Percentiles rank a stretch among this genome's conserved stretches.
These are phyloP conservation scores for Porites lobata DNA, from an alignment of 92 coral and sea anemone species.

Conservation along the genomic window DNA sequence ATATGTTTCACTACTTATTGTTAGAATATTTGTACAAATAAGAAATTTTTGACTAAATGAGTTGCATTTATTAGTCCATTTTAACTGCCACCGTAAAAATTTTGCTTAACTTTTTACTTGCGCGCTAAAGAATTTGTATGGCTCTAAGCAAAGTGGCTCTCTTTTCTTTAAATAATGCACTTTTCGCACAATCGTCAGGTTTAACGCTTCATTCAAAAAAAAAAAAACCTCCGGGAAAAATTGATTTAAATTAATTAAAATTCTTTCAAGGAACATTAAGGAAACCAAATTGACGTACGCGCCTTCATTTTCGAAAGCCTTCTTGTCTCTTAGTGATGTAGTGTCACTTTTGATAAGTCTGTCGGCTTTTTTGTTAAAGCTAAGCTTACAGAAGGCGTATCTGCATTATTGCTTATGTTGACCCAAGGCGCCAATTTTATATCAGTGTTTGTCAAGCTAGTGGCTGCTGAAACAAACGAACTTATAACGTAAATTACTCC, in stretches of 20 bases:
- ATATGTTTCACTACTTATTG: constrained; percentile 8
- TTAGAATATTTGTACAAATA: constrained; percentile 18
- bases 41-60: constrained; percentile 5
- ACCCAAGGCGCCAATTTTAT: constrained; percentile 18
- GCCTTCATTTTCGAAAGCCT: constrained; percentile 10
- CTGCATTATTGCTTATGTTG: constrained; percentile 13
- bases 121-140: background rate
- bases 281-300: constrained; percentile 8
- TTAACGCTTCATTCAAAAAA: constrained; percentile 2
- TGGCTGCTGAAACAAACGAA: constrained; percentile 15
- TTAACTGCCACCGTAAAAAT: background rate
- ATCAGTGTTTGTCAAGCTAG: constrained; percentile 14
- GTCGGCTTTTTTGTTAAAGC: constrained; percentile 44
- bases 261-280: background rate
- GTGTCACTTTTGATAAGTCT: constrained; percentile 39
- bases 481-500: background rate
- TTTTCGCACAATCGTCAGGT: constrained; percentile 17
- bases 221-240: constrained; percentile 12
- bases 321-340: background rate
- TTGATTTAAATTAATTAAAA: constrained; percentile 33
- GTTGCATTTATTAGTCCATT: constrained; percentile 1
- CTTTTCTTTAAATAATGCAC: constrained; percentile 7
- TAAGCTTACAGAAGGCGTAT: constrained; percentile 30
- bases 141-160: constrained; percentile 17
- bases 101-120: background rate